Evolutionary conservation across 2,888 invertebrate genomes (phyloP).

Genomic region (Reticulitermes lucifugus): DNA sequence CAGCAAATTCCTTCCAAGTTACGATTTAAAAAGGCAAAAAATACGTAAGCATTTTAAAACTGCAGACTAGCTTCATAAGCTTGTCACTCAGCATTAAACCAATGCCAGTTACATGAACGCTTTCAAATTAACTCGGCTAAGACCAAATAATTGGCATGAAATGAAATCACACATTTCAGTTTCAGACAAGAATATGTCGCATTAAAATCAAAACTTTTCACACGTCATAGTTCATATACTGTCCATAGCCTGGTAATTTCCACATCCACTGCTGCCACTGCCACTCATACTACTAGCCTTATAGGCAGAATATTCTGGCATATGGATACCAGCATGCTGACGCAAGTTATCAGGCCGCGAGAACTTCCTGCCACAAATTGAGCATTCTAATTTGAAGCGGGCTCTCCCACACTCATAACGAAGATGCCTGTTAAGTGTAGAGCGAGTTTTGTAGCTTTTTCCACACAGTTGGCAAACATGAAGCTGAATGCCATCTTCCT

Average conservation of each 20-base stretch:
- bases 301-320: slow-evolving; percentile 54
- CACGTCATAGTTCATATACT: not conserved
- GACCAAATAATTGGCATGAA: no score
- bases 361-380: slow-evolving; percentile 52
- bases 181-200: no score
- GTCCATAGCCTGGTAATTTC: not conserved
- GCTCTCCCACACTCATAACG: slow-evolving; percentile 55
- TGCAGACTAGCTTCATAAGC: no score
- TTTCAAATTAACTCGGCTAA: no score
- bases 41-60: no score
- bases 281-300: not conserved
- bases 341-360: slow-evolving; percentile 50
- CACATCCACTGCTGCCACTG: not conserved
- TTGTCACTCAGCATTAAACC: no score
- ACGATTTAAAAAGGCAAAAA: no score
- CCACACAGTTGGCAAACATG: slow-evolving; percentile 67
- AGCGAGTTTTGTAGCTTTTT: slow-evolving; percentile 56
- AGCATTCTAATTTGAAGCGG: slow-evolving; percentile 38
- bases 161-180: no score
- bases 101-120: no score
- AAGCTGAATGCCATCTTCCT: slow-evolving; percentile 28
- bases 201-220: no score
- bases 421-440: slow-evolving; percentile 57
- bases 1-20: no score
- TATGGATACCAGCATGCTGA: slow-evolving; percentile 52